A percentile compares a stretch with the other conserved stretches of the same genome.
Evolutionary conservation across 2,888 invertebrate genomes (phyloP).

Genomic region (Ceramica pisi): DNA sequence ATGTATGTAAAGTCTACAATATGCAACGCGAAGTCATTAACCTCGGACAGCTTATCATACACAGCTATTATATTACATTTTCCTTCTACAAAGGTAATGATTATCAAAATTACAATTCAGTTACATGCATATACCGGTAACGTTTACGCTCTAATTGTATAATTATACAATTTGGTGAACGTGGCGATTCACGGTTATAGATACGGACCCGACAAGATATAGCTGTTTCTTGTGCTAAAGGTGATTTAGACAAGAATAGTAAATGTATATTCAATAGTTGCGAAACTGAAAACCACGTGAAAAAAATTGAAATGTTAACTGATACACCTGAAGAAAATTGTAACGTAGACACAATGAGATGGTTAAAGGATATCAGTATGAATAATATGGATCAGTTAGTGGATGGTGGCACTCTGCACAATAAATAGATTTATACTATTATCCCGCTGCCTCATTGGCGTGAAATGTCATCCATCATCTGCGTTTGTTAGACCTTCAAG

Average conservation of each 20-base stretch:
- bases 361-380: not conserved
- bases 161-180: conserved; percentile 78
- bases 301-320: not conserved
- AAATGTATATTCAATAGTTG: not conserved
- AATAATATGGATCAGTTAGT: not conserved
- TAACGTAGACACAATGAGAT: not conserved
- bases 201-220: conserved; percentile 35
- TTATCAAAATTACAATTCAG: conserved; percentile 74
- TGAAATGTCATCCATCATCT: conserved; percentile 35
- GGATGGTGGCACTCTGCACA: not conserved
- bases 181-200: conserved; percentile 64
- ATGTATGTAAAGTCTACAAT: not conserved
- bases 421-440: not conserved
- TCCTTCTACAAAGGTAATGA: conserved; percentile 56
- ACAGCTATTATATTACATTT: conserved; percentile 33
- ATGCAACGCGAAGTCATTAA: conserved; percentile 41
- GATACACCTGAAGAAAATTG: not conserved
- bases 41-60: conserved; percentile 42
- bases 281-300: not conserved
- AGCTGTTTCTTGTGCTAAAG: conserved; percentile 38
- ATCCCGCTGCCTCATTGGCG: not conserved
- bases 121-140: conserved; percentile 71
- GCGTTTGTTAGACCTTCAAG: conserved; percentile 25
- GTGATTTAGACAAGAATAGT: conserved; percentile 17
- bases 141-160: conserved; percentile 79